phyloP scores from a whole-genome alignment of 2,113 vertebrate species.

The Neotragus moschatus region DNA sequence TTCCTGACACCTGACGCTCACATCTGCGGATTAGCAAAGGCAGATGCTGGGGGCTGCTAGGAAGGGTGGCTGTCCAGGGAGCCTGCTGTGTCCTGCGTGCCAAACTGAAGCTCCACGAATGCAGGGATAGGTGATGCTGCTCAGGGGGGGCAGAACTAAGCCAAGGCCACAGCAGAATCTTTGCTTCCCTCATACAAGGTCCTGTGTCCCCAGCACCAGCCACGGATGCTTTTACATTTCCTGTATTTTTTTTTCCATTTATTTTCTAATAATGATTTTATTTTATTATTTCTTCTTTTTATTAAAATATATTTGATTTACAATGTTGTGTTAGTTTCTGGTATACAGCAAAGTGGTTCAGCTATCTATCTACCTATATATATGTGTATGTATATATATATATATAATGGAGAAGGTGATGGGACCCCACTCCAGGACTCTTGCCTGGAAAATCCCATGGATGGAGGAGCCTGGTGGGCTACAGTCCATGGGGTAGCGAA shows the following conservation, averaged over 20 bases:
- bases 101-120: rapidly evolving
- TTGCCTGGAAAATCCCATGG: too few species aligned
- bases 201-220: not conserved
- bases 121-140: rapidly evolving
- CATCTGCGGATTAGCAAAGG: rapidly evolving
- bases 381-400: too few species aligned
- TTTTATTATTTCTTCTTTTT: not conserved
- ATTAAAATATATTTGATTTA: not conserved
- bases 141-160: not conserved
- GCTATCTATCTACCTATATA: not conserved
- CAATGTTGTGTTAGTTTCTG: not conserved
- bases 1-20: rapidly evolving
- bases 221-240: not conserved
- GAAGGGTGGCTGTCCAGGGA: too few species aligned
- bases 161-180: rapidly evolving
- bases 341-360: not conserved
- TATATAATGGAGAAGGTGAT: too few species aligned
- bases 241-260: not conserved
- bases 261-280: not conserved
- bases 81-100: rapidly evolving
- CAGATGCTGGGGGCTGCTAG: not conserved
- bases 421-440: too few species aligned
- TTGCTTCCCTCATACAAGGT: not conserved
- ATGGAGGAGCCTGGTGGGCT: too few species aligned
- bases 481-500: too few species aligned